Evolutionary conservation across 2,888 invertebrate species (phyloP).

Genomic region (Crematogaster levior): DNA sequence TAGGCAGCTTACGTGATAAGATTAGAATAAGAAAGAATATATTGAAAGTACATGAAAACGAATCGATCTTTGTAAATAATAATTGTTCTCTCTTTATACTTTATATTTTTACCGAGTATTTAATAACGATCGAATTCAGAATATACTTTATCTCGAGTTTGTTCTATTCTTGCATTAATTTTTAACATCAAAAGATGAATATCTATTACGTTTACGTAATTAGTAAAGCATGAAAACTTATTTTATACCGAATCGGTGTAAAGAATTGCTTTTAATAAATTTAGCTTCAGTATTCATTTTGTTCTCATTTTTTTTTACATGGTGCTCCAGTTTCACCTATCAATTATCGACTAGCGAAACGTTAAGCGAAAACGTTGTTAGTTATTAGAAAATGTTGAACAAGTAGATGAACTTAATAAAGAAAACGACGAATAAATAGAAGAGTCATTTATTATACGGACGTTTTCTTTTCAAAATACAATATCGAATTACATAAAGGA

Average conservation of each 20-base stretch:
- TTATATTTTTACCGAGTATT: neutral
- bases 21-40: neutral
- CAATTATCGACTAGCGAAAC: slow-evolving; percentile 25
- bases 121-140: neutral
- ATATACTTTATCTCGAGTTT: neutral
- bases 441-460: slow-evolving; percentile 14
- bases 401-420: slow-evolving; percentile 26
- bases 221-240: no score
- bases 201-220: slow-evolving; percentile 3
- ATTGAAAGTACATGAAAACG: neutral
- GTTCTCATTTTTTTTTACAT: slow-evolving; percentile 35
- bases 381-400: slow-evolving; percentile 18
- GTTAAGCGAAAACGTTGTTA: slow-evolving; percentile 17
- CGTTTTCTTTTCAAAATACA: neutral
- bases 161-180: neutral
- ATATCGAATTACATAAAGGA: neutral
- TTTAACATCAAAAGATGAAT: neutral
- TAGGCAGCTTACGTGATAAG: neutral
- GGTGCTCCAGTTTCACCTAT: slow-evolving; percentile 33
- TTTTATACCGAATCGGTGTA: slow-evolving; percentile 6
- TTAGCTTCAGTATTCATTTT: slow-evolving; percentile 35
- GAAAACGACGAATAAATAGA: neutral
- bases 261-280: slow-evolving; percentile 36
- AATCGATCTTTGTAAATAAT: neutral
- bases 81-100: neutral